Conservation (phyloP, 1,140 invertebrate genomes). For the Cheumatopsyche charites region DNA sequence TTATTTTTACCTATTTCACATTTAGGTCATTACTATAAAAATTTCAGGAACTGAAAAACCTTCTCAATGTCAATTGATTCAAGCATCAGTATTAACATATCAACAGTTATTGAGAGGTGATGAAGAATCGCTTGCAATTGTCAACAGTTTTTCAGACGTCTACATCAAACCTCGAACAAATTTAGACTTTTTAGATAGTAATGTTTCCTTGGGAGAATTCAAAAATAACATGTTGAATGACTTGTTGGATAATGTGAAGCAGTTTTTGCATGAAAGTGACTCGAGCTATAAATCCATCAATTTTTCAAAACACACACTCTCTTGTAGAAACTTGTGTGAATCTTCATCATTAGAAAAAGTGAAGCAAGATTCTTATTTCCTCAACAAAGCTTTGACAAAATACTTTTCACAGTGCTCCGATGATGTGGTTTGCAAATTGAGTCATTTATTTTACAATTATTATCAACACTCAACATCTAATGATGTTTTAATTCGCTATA, state of each 20-base stretch:
- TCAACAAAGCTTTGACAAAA: slow-evolving; percentile 35
- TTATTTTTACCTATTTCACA: slow-evolving; percentile 17
- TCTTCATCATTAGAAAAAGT: slow-evolving; percentile 51
- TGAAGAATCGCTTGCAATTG: slow-evolving; percentile 60
- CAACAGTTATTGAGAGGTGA: slow-evolving; percentile 70
- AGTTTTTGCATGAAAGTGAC: slow-evolving; percentile 48
- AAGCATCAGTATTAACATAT: slow-evolving; percentile 66
- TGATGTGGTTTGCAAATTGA: slow-evolving; percentile 5
- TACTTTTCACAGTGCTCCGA: background rate
- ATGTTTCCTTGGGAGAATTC: slow-evolving; percentile 55
- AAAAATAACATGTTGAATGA: slow-evolving; percentile 58
- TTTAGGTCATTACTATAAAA: slow-evolving; percentile 29
- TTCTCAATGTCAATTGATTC: slow-evolving; percentile 67
- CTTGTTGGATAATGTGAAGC: slow-evolving; percentile 49
- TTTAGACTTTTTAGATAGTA: slow-evolving; percentile 58
- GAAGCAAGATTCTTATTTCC: slow-evolving; percentile 51
- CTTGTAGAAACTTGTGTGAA: slow-evolving; percentile 48
- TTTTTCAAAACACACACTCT: slow-evolving; percentile 36
- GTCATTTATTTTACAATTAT: slow-evolving; percentile 49
- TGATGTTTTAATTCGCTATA: slow-evolving; percentile 48
- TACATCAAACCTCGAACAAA: slow-evolving; percentile 69
- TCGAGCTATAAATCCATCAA: slow-evolving; percentile 30
- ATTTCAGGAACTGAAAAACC: slow-evolving; percentile 62
- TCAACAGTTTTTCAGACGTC: slow-evolving; percentile 68
- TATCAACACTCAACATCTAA: slow-evolving; percentile 50